Conservation (phyloP, 2,113 vertebrate species). For the Rafetus swinhoei region DNA sequence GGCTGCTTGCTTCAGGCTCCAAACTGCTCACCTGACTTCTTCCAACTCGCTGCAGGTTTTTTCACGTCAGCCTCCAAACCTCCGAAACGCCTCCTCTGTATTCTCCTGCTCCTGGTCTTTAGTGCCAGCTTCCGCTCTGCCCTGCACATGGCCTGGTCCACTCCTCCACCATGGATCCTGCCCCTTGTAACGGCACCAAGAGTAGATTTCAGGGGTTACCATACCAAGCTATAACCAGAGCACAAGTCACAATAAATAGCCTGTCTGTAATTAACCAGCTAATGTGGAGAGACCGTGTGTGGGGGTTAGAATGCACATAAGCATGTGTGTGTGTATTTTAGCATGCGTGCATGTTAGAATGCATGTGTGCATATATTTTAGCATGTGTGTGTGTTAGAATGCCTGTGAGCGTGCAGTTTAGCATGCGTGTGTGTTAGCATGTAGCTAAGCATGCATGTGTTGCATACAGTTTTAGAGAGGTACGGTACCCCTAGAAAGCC, state of each 20-base stretch:
- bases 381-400: no score
- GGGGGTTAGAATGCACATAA: neutral
- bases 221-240: neutral
- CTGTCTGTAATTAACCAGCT: neutral
- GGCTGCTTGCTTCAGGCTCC: neutral
- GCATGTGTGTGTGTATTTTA: neutral
- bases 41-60: neutral
- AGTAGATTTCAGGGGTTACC: neutral
- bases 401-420: neutral
- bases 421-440: neutral
- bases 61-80: neutral
- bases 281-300: neutral
- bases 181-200: neutral
- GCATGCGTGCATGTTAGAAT: no score
- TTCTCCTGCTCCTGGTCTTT: neutral
- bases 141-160: neutral
- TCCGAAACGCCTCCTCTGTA: neutral
- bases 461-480: no score
- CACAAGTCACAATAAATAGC: neutral
- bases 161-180: neutral
- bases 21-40: neutral
- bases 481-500: no score
- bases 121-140: neutral
- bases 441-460: no score
- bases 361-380: no score